Base-by-base conservation (phyloP, 2,888 invertebrate genomes). In the Plagodis pulveraria region DNA sequence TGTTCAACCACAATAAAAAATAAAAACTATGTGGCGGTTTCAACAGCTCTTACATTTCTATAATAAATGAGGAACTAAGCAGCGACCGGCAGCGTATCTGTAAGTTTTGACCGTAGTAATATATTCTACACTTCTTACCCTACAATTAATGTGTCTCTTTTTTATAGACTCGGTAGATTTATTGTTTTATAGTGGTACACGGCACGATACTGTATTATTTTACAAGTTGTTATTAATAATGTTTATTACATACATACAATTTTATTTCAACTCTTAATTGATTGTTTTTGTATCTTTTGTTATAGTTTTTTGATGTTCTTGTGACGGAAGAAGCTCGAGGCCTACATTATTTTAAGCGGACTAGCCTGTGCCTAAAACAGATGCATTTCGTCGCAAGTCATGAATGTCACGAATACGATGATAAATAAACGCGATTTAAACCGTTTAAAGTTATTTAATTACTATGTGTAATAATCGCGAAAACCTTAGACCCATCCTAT, bases 101-200 rank as follows among this genome's bases (percentile, higher is more conserved):
- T 48, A 11, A 41, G 50, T 45, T 55, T 59, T 56, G 56, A 60
- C 50, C 22, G 6, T 22, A 47, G 58, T 51, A 48, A 62, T 57
- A 66, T 56, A 67, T 54, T 35, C 56, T 46, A 55, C 41, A 38
- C 43, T n/a, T 34, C 34, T 50, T 55, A 47, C 59, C 55, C 52
- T 58, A 66, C 61, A 61, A 65, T 69, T 66, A 62, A 69, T 66
- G 58, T 60, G 50, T 58, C 57, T 32, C 43, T 33, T 12, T 42
- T 9, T 35, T 35, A 46, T 34, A 6, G 46, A 50, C 34, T 45
- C 40, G 34, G 34, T 41, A 63, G 66, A 69, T 66, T 65, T 69
- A 69, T 66, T 57, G 46, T 69, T 65, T 57, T 60, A 53, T 58
- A 12, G 38, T 50, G 32, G 35, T 44, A 48, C 49, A 50, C 45